Evolutionary conservation across 2,113 vertebrate species (phyloP), one percentile per base, ranked within the genome.

Genomic region (Peromyscus leucopus): DNA sequence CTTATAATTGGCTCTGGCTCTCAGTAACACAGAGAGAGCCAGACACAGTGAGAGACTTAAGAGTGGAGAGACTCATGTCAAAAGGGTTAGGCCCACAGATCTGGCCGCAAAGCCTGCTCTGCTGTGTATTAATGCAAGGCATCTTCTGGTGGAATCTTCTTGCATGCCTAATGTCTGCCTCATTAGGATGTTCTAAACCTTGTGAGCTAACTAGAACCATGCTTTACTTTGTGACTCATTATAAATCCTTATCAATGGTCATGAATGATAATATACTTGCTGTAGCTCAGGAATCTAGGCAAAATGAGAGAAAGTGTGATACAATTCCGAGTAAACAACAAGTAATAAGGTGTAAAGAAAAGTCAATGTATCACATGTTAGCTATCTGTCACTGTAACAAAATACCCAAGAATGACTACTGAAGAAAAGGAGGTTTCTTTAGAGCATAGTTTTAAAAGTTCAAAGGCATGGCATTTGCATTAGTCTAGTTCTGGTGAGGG

Each of bases 41-140:
- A 46, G n/a, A 39, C 12, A 15, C 1, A 3, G 13, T 46, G 13
- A 39, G 6, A 67, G n/a, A 19, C 0, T 0, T 21, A 42, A 42
- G 28, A n/a, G 31, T 39, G 36, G 59, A 6, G 63, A 4, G 71
- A 19, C 2, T 8, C 1, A 8, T 1, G 12, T 21, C 9, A 26
- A 9, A 57, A 7, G 22, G 26, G 16, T 7, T 61, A 21, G 36
- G 3, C 10, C 36, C 24, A 48, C 5, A 59, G 17, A 55, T 5
- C 31, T 39, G 74, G 39, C n/a, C 13, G 13, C 42, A 75, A 16
- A 6, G 59, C 28, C 42, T 46, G 28, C 4, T n/a, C 28, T 7
- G 13, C 42, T 36, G 0, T 4, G 28, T 51, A 5, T 12, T 22
- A 57, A 59, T 4, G 11, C 7, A 17, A 6, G 22, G 1, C 24